phyloP scores from a whole-genome alignment of 2,888 invertebrate genomes.

The Biston stratarius region DNA sequence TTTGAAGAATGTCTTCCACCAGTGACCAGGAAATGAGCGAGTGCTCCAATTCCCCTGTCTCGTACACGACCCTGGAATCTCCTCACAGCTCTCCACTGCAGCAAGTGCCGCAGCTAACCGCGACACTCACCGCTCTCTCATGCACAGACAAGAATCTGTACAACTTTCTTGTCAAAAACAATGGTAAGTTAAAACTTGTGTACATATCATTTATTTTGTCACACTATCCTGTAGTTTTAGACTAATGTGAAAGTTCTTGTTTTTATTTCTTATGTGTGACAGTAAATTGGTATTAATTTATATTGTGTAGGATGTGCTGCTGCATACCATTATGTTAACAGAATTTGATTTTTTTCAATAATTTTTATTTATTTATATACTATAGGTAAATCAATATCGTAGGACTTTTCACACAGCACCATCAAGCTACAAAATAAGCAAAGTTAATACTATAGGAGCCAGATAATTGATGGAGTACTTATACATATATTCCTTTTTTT shows the following conservation, averaged over 20 bases:
- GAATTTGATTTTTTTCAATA: too few relatives aligned
- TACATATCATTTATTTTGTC: not conserved
- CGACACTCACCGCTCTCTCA: conserved; percentile 63
- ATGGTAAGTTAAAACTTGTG: conserved; percentile 47
- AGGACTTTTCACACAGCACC: too few relatives aligned
- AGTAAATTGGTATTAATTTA: too few relatives aligned
- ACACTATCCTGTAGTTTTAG: too few relatives aligned
- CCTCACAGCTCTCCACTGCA: conserved; percentile 74
- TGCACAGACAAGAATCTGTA: conserved; percentile 56
- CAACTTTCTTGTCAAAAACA: conserved; percentile 35
- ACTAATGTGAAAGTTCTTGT: not conserved
- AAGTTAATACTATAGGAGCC: too few relatives aligned
- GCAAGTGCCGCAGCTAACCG: conserved; percentile 71
- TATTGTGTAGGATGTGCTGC: too few relatives aligned
- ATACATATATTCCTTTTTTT: too few relatives aligned
- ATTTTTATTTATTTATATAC: too few relatives aligned
- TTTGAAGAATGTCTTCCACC: conserved; percentile 46
- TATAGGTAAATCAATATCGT: too few relatives aligned
- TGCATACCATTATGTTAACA: too few relatives aligned
- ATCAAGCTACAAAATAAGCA: too few relatives aligned
- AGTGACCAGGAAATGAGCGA: conserved; percentile 74
- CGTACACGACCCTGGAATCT: conserved; percentile 58
- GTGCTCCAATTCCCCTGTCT: conserved; percentile 66
- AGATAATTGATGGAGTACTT: too few relatives aligned
- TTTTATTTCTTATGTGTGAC: not conserved